Conservation (phyloP, 2,888 invertebrate genomes). For the Platerodrilus igneus region DNA sequence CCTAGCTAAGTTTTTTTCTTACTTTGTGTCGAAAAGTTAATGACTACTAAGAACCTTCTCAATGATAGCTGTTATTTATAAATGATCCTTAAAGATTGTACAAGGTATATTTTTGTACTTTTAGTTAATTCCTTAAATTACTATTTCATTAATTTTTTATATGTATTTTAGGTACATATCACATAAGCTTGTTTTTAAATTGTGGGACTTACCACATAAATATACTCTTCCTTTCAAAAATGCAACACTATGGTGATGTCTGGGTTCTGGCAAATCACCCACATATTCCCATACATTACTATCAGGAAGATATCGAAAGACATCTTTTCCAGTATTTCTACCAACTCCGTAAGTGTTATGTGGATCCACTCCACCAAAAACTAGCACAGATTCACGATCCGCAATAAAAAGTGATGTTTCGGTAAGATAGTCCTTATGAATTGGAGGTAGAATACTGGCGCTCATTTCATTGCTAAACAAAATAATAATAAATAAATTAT, state of each 20-base stretch:
- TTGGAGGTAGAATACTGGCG: conserved; percentile 24
- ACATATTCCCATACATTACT: conserved; percentile 63
- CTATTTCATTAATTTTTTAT: too few relatives aligned
- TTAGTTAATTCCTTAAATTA: too few relatives aligned
- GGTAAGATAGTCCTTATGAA: conserved; percentile 47
- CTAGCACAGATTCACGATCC: conserved; percentile 58
- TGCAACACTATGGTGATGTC: conserved; percentile 64
- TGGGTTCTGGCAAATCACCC: conserved; percentile 63
- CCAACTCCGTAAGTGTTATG: conserved; percentile 54
- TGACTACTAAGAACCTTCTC: too few relatives aligned
- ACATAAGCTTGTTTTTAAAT: conserved; percentile 53
- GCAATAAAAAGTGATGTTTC: conserved; percentile 55
- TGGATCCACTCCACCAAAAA: conserved; percentile 68
- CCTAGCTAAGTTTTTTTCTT: too few relatives aligned
- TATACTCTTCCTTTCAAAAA: conserved; percentile 62
- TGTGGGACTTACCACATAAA: conserved; percentile 54
- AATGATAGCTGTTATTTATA: too few relatives aligned
- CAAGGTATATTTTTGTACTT: too few relatives aligned
- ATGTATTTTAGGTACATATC: conserved; percentile 46
- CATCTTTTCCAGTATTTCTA: conserved; percentile 59
- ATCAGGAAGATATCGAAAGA: conserved; percentile 56
- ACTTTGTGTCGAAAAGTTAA: too few relatives aligned
- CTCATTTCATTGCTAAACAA: conserved; percentile 28
- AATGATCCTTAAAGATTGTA: too few relatives aligned
- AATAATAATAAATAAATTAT: too few relatives aligned